Evolutionary conservation across 2,888 invertebrate species (phyloP), one percentile per base, ranked within the genome.

Genomic region (Cheilosia variabilis): DNA sequence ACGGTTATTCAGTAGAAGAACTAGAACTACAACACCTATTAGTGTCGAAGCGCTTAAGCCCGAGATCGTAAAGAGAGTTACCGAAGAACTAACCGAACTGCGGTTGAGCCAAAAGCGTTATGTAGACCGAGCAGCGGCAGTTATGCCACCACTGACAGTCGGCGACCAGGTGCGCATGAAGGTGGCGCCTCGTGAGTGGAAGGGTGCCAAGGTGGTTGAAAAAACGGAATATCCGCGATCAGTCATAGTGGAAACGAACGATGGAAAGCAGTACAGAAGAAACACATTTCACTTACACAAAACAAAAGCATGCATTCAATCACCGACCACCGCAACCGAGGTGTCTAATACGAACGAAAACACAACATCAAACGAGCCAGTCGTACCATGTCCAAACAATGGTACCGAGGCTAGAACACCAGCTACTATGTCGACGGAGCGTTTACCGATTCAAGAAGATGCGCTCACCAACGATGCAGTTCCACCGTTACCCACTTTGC

Each of bases 211-310:
- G 50, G 60, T 80, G 15, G 53, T 76, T 45, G n/a, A 66, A 43
- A 41, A 55, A 37, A 72, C 72, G 24, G 62, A 71, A 13, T 19
- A 63, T 57, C 75, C 84, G 55, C 84, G 80, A 53, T 87, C 84
- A 50, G 50, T 81, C 53, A 50, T 68, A 10, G 69, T 84, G 31
- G 45, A 87, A 81, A 77, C 69, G 37, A 37, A 57, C 37, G 37
- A 57, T 31, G 57, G 57, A 57, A 57, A 22, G 37, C 57, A 37
- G n/a, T 57, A 57, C 17, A 57, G 57, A 57, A 57, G 27, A 31
- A 57, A 37, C 6, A 37, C 17, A 13, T 34, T 57, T 13, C 37
- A 57, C 15, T 37, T 19, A 37, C 55, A 13, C 4, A 57, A 57
- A 37, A 57, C 57, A 13, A 57, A 57, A 55, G 15, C 55, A 15